Evolutionary conservation across 1,140 invertebrate species (phyloP).

Genomic region (Camponotus vicinus): DNA sequence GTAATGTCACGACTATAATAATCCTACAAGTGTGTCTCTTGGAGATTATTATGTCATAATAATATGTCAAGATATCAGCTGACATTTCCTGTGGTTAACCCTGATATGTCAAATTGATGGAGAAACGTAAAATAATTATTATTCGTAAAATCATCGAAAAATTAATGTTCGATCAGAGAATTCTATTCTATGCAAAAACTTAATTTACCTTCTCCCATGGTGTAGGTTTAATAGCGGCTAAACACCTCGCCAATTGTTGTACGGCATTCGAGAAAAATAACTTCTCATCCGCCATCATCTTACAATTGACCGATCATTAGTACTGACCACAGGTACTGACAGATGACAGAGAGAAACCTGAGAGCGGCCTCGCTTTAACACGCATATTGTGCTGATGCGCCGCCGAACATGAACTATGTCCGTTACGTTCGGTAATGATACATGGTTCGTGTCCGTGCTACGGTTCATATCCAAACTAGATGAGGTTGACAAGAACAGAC

Average conservation of each 20-base stretch:
- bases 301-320: conserved; percentile 34
- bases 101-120: background rate
- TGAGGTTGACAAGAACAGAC: too few relatives aligned
- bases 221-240: conserved; percentile 93
- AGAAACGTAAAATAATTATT: background rate
- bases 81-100: conserved; percentile 45
- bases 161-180: background rate
- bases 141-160: background rate
- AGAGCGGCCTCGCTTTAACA: too few relatives aligned
- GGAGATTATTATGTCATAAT: conserved; percentile 69
- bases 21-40: conserved; percentile 25
- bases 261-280: conserved; percentile 95
- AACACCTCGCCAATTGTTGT: conserved; percentile 94
- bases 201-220: conserved; percentile 95
- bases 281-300: conserved; percentile 89
- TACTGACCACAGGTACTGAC: background rate
- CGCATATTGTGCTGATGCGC: too few relatives aligned
- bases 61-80: conserved; percentile 65
- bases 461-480: too few relatives aligned
- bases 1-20: background rate
- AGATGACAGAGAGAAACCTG: too few relatives aligned
- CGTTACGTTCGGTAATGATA: too few relatives aligned
- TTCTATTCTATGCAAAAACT: background rate
- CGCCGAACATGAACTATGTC: too few relatives aligned
- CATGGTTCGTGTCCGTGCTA: too few relatives aligned